Conservation (phyloP, 2,113 vertebrate species). For the Laterallus jamaicensis region DNA sequence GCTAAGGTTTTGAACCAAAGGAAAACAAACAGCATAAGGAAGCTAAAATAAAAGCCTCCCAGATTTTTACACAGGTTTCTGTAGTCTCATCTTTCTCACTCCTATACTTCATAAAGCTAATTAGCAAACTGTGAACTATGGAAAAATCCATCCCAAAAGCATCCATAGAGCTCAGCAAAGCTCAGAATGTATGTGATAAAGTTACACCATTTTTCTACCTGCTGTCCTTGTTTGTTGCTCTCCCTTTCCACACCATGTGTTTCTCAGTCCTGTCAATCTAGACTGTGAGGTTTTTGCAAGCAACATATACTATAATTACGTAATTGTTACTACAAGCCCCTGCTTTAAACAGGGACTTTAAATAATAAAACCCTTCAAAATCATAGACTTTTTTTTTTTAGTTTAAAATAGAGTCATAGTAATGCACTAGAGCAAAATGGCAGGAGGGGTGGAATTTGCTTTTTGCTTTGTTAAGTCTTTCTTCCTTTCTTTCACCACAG, state of each 20-base stretch:
- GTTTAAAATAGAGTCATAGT: not conserved
- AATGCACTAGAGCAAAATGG: not conserved
- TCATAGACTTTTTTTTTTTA: not conserved
- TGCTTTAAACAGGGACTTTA: not conserved
- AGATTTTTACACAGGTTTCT: not conserved
- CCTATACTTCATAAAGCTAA: not conserved
- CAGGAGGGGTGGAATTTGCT: not conserved
- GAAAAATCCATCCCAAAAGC: not conserved
- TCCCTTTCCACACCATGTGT: not conserved
- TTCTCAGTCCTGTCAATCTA: not conserved
- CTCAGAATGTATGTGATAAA: not conserved
- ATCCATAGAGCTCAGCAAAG: not conserved
- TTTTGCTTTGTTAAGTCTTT: not conserved
- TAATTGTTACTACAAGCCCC: not conserved
- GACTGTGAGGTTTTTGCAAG: not conserved
- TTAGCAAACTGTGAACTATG: not conserved
- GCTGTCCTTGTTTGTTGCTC: not conserved
- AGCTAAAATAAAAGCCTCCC: not conserved
- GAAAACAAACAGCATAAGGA: not conserved
- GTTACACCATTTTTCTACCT: not conserved
- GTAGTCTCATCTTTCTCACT: not conserved
- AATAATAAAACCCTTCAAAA: not conserved
- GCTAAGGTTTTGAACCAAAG: not conserved
- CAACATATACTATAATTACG: not conserved
- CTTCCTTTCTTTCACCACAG: not conserved